Percentiles rank a stretch among this genome's conserved stretches.
Evolutionary conservation across 2,113 vertebrate species (phyloP).

Genomic region (Channa argus): DNA sequence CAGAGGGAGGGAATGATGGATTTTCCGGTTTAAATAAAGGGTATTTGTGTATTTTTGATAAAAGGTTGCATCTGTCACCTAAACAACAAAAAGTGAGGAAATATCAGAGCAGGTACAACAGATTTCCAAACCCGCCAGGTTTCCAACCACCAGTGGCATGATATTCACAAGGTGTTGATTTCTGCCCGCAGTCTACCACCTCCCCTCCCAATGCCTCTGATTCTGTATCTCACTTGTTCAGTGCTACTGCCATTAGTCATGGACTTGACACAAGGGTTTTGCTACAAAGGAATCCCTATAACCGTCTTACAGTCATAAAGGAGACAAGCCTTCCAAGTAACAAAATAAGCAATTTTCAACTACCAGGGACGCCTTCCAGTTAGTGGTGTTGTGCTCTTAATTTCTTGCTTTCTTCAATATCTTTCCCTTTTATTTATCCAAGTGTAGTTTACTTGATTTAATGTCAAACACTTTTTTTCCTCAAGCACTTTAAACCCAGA

Average conservation of each 20-base stretch:
- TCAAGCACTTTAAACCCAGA: conserved; percentile 82
- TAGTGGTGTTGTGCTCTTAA: conserved; percentile 79
- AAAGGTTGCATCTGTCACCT: conserved; percentile 48
- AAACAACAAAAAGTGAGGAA: conserved; percentile 45
- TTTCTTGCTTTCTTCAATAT: conserved; percentile 46
- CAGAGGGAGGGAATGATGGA: conserved; percentile 32
- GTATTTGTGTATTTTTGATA: conserved; percentile 38
- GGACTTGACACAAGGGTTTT: conserved; percentile 79
- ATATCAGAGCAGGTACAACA: conserved; percentile 56
- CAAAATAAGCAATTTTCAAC: conserved; percentile 86
- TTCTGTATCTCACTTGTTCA: conserved; percentile 76
- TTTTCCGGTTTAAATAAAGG: conserved; percentile 18
- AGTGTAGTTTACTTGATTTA: conserved; percentile 36
- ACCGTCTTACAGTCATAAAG: conserved; percentile 85
- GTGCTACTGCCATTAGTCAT: conserved; percentile 82
- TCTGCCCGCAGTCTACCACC: conserved; percentile 79
- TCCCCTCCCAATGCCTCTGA: conserved; percentile 68
- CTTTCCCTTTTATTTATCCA: conserved; percentile 23
- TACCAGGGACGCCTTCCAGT: conserved; percentile 85
- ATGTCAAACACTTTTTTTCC: conserved; percentile 69
- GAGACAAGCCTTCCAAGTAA: conserved; percentile 86
- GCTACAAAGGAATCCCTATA: conserved; percentile 80
- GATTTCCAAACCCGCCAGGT: conserved; percentile 45
- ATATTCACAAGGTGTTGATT: conserved; percentile 71
- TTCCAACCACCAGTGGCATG: conserved; percentile 71